phyloP scores from a whole-genome alignment of 37 sponge, comb jelly and placozoan genomes.

The Haliclona indistincta region DNA sequence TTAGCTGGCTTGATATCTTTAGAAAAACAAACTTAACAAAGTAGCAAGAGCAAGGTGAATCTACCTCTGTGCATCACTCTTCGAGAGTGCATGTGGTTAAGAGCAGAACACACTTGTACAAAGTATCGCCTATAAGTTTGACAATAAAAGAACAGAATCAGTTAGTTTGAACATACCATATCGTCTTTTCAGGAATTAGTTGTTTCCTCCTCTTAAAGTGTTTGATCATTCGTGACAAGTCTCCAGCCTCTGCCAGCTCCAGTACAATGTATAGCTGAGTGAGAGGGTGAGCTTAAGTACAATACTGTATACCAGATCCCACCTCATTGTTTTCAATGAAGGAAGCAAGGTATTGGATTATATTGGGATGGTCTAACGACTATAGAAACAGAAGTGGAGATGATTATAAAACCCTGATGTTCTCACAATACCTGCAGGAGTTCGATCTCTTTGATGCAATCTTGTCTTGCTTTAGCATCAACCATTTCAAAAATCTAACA shows the following conservation, averaged over 20 bases:
- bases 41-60: not conserved
- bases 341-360: conserved; percentile 92
- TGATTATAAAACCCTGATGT: too few relatives aligned
- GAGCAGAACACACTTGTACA: conserved; percentile 90
- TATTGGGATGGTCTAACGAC: conserved; percentile 97
- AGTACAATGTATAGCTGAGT: conserved; percentile 93
- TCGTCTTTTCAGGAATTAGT: conserved; percentile 95
- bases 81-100: conserved; percentile 98
- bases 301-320: not conserved
- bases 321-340: conserved; percentile 99
- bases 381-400: conserved; percentile 5
- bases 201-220: conserved; percentile 96
- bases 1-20: conserved; percentile 99
- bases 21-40: not conserved
- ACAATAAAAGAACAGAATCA: not conserved
- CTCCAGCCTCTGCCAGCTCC: conserved; percentile 99
- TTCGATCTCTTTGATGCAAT: conserved; percentile 98
- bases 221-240: conserved; percentile 96
- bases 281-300: not conserved
- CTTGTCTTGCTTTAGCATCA: conserved; percentile 99
- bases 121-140: conserved; percentile 82
- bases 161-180: conserved; percentile 65
- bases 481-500: conserved; percentile 97
- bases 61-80: conserved; percentile 99
- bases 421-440: conserved; percentile 86